Conservation (phyloP, 2,888 invertebrate species). For the Sesamia inferens region DNA sequence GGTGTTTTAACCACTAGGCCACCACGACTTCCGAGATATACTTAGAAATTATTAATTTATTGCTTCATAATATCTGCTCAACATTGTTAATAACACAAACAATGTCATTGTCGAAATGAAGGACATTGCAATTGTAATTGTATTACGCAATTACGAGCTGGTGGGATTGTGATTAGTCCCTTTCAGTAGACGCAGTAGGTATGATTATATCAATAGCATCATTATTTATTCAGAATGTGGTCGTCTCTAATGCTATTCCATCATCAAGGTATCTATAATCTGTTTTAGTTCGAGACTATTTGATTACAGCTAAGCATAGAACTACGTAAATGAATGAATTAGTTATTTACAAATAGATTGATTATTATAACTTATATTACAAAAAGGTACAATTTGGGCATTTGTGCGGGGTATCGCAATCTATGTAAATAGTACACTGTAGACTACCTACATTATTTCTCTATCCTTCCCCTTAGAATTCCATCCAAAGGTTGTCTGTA, state of each 20-base stretch:
- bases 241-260: conserved; percentile 28
- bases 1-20: no score
- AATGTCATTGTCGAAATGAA: not conserved
- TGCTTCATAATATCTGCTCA: no score
- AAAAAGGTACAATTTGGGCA: not conserved
- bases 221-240: conserved; percentile 34
- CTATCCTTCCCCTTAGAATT: no score
- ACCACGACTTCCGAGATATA: no score
- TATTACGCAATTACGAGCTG: not conserved
- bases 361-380: not conserved
- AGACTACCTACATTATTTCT: not conserved
- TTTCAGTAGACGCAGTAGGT: not conserved
- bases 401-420: not conserved
- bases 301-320: conserved; percentile 29
- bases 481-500: no score
- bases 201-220: conserved; percentile 18
- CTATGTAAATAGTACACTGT: no score
- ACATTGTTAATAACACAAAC: not conserved
- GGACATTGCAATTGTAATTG: not conserved
- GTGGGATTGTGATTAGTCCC: not conserved
- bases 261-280: conserved; percentile 37
- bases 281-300: conserved; percentile 22
- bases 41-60: no score
- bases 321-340: conserved; percentile 37
- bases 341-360: conserved; percentile 27